Percentiles rank a stretch among this genome's conserved stretches.
Evolutionary conservation across 2,888 invertebrate genomes (phyloP).

Genomic region (Andrena haemorrhoa): DNA sequence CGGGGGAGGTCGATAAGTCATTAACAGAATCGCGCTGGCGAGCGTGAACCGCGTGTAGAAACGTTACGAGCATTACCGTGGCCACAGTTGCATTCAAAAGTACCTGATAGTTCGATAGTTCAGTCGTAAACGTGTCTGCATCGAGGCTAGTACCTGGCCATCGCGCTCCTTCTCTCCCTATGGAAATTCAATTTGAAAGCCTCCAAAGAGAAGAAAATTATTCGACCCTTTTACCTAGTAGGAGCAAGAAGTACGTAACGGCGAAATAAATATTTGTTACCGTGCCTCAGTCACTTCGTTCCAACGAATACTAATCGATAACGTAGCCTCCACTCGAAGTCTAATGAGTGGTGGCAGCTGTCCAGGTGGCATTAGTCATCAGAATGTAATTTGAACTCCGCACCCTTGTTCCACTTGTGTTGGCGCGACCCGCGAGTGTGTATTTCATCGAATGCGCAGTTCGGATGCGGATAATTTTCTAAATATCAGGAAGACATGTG

Average conservation of each 20-base stretch:
- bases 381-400: constrained; percentile 42
- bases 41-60: constrained; percentile 35
- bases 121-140: constrained; percentile 23
- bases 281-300: constrained; percentile 21
- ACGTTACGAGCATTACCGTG: constrained; percentile 26
- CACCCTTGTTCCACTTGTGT: constrained; percentile 7
- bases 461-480: too few relatives aligned
- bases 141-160: not conserved
- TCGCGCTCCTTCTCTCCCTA: not conserved
- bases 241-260: not conserved
- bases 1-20: constrained; percentile 64
- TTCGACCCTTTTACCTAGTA: not conserved
- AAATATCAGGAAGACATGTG: too few relatives aligned
- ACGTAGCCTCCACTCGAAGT: constrained; percentile 21
- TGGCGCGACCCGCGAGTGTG: not conserved
- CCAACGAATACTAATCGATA: constrained; percentile 48
- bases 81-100: constrained; percentile 23
- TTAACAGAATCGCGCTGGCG: constrained; percentile 54
- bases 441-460: too few relatives aligned
- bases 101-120: constrained; percentile 43
- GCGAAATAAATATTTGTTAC: not conserved
- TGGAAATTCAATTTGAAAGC: constrained; percentile 26
- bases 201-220: not conserved
- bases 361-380: constrained; percentile 52
- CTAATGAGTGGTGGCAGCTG: constrained; percentile 53